Base-by-base conservation (phyloP, 2,888 invertebrate genomes). In the Acanthosepion esculentum region DNA sequence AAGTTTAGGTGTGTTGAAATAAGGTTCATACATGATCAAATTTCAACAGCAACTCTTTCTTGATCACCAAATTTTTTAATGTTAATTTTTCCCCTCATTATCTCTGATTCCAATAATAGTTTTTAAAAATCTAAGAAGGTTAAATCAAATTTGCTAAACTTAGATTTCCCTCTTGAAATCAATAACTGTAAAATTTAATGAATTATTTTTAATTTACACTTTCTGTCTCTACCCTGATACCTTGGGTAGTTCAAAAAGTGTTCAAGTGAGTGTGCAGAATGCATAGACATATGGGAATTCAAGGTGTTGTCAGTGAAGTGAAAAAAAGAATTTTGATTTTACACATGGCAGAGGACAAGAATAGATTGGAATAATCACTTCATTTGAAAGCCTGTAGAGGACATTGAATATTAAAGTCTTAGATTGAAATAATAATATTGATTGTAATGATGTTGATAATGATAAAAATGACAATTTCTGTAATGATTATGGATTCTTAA, bases 141-240 rank as follows among this genome's bases (percentile, higher is more conserved):
- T 78, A 33, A 78, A 78, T 78, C n/a, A n/a, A 78, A 78, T 78
- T 78, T 78, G n/a, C 78, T 33, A 12, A 78, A 78, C 15, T 78
- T n/a, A 78, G 78, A 78, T 78, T 78, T 78, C 78, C 78, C 78
- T 33, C 78, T 78, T 78, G 78, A 78, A 78, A 78, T 78, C 78
- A 78, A 78, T 78, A 41, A n/a, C 15, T 78, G 78, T 78, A 33
- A 78, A 78, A 78, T 78, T 33, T 78, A 78, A 78, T 78, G 78
- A n/a, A 78, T 78, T 33, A 78, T 78, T 78, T n/a, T 78, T 33
- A 78, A 78, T 78, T 78, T 78, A n/a, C 78, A 78, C 78, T 33
- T 78, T 78, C n/a, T 78, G 78, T 8, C 18, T 78, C 78, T 33
- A 33, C 78, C n/a, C n/a, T 78, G 78, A n/a, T 78, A 78, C 33